Evolutionary conservation across 2,113 vertebrate genomes (phyloP), one percentile per base, ranked within the genome.

Genomic region (Archilochus colubris): DNA sequence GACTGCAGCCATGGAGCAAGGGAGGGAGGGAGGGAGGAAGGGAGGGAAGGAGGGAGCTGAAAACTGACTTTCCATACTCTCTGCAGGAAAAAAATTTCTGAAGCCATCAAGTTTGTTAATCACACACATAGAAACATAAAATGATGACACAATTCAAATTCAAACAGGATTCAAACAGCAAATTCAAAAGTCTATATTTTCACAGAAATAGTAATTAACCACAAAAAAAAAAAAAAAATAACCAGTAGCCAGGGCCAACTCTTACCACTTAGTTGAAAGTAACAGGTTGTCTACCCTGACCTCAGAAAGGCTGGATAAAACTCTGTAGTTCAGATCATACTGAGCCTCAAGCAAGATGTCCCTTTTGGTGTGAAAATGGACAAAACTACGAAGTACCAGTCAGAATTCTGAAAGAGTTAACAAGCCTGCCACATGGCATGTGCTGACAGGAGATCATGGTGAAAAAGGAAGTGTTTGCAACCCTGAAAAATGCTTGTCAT

Each of bases 381-480:
- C 23, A 57, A 48, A 78, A 19, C 68, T 78, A 23, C 21, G 36
- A 88, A 93, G 77, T 24, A 46, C 10, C 40, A 81, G 66, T 51
- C 66, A 83, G 86, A 94, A 59, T 54, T 79, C 66, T 76, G 69
- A 72, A 61, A 64, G 44, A 90, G 50, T 86, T 88, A 94, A 86
- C 79, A 88, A 91, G 64, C 21, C 80, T 75, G 31, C 54, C 61
- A 68, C 15, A 4, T 27, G 33, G 53, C 61, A 61, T 54, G 64
- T 86, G 50, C 82, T 91, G 82, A 88, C 88, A 86, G 64, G 43
- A 78, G 53, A 72, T 50, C 25, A 8, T 9, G 36, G 38, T 73
- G 51, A 50, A 55, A 78, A 93, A 86, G 22, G n/a, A 91, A 14
- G 31, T 11, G 31, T 38, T 40, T 78, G 28, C 74, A 80, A 81